Percentiles rank a stretch among this genome's conserved stretches.
These are phyloP conservation scores for Amaurobius ferox DNA, from an alignment of 2,888 invertebrate species.

Conservation along the genomic window DNA sequence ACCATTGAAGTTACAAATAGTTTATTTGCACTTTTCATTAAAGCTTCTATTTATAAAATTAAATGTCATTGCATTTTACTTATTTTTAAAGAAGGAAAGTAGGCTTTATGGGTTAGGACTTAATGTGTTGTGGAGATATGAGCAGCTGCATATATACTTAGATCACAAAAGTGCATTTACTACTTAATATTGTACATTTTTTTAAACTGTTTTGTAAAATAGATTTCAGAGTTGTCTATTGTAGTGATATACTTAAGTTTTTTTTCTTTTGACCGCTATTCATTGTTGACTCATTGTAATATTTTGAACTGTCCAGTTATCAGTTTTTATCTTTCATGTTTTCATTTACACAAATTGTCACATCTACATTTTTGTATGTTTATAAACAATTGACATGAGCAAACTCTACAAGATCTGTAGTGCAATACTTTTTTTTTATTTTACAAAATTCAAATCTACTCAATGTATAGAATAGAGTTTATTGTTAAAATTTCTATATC, in stretches of 20 bases:
- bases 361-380: conserved; percentile 28
- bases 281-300: conserved; percentile 16
- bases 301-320: conserved; percentile 17
- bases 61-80: too few relatives aligned
- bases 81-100: too few relatives aligned
- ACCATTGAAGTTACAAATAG: too few relatives aligned
- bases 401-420: conserved; percentile 24
- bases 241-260: conserved; percentile 56
- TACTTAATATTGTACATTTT: conserved; percentile 72
- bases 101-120: conserved; percentile 42
- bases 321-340: conserved; percentile 25
- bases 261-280: conserved; percentile 8
- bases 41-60: too few relatives aligned
- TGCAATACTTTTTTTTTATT: conserved; percentile 10
- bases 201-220: conserved; percentile 63
- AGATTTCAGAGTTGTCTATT: conserved; percentile 31
- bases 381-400: conserved; percentile 6
- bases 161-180: conserved; percentile 63
- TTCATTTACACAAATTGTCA: conserved; percentile 36
- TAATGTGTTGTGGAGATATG: conserved; percentile 27
- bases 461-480: too few relatives aligned
- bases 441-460: too few relatives aligned
- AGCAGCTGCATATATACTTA: conserved; percentile 68
- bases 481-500: too few relatives aligned
- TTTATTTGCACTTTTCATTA: too few relatives aligned